Conservation (phyloP, 2,888 invertebrate species). For the Chrysolina haemoptera region DNA sequence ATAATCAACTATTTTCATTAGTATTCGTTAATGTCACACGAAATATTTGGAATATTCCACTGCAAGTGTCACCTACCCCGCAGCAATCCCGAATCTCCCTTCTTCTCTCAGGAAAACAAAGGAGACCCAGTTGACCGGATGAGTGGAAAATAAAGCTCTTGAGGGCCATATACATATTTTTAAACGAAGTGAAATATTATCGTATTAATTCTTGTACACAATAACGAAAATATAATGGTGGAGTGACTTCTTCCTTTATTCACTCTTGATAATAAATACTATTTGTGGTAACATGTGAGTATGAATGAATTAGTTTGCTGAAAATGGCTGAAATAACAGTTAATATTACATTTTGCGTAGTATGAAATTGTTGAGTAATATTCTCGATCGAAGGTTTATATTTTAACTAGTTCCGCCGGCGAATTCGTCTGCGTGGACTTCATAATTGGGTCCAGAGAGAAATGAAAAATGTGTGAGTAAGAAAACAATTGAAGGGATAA, state of each 20-base stretch:
- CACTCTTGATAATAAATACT: constrained; percentile 62
- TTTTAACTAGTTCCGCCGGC: too few relatives aligned
- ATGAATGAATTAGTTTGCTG: constrained; percentile 39
- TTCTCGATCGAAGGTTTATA: not conserved
- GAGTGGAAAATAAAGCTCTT: constrained; percentile 64
- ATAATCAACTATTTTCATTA: not conserved
- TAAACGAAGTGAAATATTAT: constrained; percentile 65
- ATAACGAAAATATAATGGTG: constrained; percentile 62
- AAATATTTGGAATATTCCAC: not conserved
- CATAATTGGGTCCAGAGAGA: too few relatives aligned
- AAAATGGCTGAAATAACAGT: not conserved
- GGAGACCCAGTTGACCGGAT: constrained; percentile 65
- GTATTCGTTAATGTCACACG: not conserved
- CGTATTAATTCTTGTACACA: constrained; percentile 68
- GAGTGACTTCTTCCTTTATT: constrained; percentile 63
- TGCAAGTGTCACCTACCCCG: not conserved
- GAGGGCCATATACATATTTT: constrained; percentile 67
- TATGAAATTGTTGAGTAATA: not conserved
- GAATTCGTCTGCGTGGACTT: too few relatives aligned
- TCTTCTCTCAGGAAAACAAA: constrained; percentile 30
- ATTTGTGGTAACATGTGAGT: constrained; percentile 56
- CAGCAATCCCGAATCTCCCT: constrained; percentile 3
- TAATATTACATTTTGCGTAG: not conserved
- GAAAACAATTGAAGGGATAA: too few relatives aligned
- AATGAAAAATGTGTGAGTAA: too few relatives aligned